Percentiles rank a stretch among this genome's conserved stretches.
Evolutionary conservation across 2,797 vertebrate species (phyloP).

Genomic region (Lemur catta): DNA sequence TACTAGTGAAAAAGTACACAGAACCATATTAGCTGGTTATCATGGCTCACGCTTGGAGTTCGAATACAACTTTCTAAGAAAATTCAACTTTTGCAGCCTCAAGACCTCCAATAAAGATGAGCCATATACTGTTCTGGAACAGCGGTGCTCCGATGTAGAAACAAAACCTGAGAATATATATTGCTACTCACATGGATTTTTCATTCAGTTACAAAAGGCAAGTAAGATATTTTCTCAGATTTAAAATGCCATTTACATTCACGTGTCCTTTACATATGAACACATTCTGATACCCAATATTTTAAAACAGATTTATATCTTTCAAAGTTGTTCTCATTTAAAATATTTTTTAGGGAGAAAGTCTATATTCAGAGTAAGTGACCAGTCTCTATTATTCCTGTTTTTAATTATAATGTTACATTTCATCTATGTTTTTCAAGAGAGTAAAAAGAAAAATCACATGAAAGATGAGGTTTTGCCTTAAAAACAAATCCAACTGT

Average conservation of each 20-base stretch:
- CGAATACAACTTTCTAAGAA: not conserved
- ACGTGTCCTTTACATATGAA: not conserved
- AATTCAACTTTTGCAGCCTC: not conserved
- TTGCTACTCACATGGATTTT: not conserved
- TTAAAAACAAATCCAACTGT: slow-evolving; percentile 27
- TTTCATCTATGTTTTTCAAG: slow-evolving; percentile 29
- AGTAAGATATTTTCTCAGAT: slow-evolving; percentile 7
- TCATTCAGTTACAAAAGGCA: not conserved
- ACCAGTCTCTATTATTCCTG: not conserved
- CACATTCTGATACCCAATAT: not conserved
- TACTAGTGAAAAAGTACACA: not conserved
- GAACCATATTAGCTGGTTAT: not conserved
- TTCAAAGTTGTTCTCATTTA: slow-evolving; percentile 8
- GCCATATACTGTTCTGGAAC: not conserved
- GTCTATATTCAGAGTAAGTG: not conserved
- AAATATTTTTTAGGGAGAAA: slow-evolving; percentile 36
- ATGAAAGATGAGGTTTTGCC: slow-evolving; percentile 33
- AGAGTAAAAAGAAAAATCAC: slow-evolving; percentile 35
- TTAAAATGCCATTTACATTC: not conserved
- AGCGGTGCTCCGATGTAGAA: not conserved
- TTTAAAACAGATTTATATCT: not conserved
- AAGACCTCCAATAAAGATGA: not conserved
- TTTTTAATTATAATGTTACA: slow-evolving; percentile 5
- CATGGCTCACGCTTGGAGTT: not conserved
- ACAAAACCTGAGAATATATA: not conserved